Evolutionary conservation across 1,140 invertebrate species (phyloP).

Genomic region (Antheraea mylitta): DNA sequence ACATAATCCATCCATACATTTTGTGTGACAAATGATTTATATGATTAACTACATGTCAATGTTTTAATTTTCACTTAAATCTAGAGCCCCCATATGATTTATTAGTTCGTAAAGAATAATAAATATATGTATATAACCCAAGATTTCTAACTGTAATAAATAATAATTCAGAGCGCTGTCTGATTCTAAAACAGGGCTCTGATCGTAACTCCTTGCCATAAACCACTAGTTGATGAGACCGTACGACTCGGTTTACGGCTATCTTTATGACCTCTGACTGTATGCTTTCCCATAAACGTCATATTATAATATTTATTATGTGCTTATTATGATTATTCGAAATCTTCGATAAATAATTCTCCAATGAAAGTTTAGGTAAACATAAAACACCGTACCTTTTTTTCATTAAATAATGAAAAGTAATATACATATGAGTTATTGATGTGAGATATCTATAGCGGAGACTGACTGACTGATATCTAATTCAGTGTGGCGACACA

Average conservation of each 20-base stretch:
- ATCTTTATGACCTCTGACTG: neutral
- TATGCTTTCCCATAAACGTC: neutral
- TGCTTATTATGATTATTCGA: neutral
- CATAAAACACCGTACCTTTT: neutral
- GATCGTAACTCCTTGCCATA: neutral
- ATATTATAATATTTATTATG: neutral
- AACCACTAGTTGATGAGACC: slow-evolving; percentile 1
- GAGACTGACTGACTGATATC: no score
- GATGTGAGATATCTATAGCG: no score
- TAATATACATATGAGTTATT: no score
- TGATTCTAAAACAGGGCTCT: neutral
- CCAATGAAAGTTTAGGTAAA: neutral
- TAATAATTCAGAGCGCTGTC: neutral
- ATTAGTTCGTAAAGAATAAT: neutral
- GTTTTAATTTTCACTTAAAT: no score
- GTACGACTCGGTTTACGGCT: neutral
- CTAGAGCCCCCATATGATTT: no score
- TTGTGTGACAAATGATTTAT: no score
- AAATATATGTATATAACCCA: neutral
- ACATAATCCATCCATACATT: no score
- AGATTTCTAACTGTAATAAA: neutral
- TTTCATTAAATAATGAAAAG: no score
- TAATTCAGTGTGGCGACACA: no score
- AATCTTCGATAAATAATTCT: neutral
- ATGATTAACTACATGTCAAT: no score